Evolutionary conservation across 2,888 invertebrate species (phyloP).

Genomic region (Meiosimyza platycephala): DNA sequence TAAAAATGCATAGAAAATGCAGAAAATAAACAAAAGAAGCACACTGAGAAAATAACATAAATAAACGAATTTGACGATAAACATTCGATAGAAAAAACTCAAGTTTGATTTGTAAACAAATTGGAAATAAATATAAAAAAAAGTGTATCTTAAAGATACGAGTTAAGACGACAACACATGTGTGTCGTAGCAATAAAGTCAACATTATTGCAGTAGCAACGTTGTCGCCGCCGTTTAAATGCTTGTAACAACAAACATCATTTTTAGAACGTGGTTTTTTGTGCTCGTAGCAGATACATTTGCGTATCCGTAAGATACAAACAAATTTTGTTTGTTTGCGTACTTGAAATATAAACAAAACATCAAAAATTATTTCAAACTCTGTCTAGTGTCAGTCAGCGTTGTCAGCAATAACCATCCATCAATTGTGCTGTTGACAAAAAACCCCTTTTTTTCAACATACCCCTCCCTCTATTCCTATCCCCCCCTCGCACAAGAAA

Average conservation of each 20-base stretch:
- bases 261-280: too few species aligned
- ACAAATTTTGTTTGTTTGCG: conserved; percentile 6
- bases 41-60: neutral
- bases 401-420: neutral
- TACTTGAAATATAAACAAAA: neutral
- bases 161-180: conserved; percentile 7
- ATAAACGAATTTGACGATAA: neutral
- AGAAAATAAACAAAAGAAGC: conserved; percentile 23
- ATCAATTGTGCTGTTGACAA: neutral
- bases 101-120: conserved; percentile 30
- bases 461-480: too few species aligned
- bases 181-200: conserved; percentile 15
- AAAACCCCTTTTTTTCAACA: too few species aligned
- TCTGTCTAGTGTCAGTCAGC: neutral
- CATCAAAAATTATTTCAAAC: too few species aligned
- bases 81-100: conserved; percentile 6
- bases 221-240: too few species aligned
- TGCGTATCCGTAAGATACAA: neutral
- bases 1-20: conserved; percentile 17
- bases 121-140: neutral
- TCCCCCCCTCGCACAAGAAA: too few species aligned
- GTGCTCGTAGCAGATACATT: too few species aligned
- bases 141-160: neutral
- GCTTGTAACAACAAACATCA: too few species aligned
- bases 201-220: neutral